These are phyloP conservation scores for Acleris holmiana DNA, from an alignment of 2,888 invertebrate genomes.

Conservation along the genomic window DNA sequence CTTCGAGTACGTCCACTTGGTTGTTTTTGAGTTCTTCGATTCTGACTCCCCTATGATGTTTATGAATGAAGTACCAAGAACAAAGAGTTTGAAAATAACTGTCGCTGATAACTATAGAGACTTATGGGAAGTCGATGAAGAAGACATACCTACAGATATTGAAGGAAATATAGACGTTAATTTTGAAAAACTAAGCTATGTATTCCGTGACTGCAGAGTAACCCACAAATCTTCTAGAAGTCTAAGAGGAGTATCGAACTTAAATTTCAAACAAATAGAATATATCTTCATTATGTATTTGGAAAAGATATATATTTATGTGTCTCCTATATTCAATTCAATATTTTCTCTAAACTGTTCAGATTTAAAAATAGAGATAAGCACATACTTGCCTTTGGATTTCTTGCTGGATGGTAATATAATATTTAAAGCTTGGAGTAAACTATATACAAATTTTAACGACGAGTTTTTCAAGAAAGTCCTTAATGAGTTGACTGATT, in stretches of 20 bases:
- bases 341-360: slow-evolving; percentile 47
- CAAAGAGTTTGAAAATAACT: slow-evolving; percentile 50
- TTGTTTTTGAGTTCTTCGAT: slow-evolving; percentile 51
- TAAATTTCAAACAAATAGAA: slow-evolving; percentile 51
- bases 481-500: slow-evolving; percentile 49
- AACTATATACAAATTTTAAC: slow-evolving; percentile 47
- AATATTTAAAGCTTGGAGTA: slow-evolving; percentile 57
- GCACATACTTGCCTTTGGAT: slow-evolving; percentile 45
- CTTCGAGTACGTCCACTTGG: slow-evolving; percentile 51
- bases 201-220: slow-evolving; percentile 51
- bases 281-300: slow-evolving; percentile 57
- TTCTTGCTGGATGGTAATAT: slow-evolving; percentile 56
- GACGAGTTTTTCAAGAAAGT: slow-evolving; percentile 46
- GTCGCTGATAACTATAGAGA: slow-evolving; percentile 53
- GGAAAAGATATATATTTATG: slow-evolving; percentile 51
- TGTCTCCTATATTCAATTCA: slow-evolving; percentile 49
- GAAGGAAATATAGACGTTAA: slow-evolving; percentile 37
- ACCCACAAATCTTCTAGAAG: slow-evolving; percentile 48
- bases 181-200: slow-evolving; percentile 45
- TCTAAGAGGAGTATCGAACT: slow-evolving; percentile 48
- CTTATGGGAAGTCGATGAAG: slow-evolving; percentile 43
- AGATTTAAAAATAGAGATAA: slow-evolving; percentile 48
- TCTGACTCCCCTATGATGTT: slow-evolving; percentile 50
- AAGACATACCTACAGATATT: slow-evolving; percentile 25
- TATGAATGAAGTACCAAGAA: slow-evolving; percentile 44